Evolutionary conservation across 1,140 invertebrate genomes (phyloP).

Genomic region (Drosophila navojoa): DNA sequence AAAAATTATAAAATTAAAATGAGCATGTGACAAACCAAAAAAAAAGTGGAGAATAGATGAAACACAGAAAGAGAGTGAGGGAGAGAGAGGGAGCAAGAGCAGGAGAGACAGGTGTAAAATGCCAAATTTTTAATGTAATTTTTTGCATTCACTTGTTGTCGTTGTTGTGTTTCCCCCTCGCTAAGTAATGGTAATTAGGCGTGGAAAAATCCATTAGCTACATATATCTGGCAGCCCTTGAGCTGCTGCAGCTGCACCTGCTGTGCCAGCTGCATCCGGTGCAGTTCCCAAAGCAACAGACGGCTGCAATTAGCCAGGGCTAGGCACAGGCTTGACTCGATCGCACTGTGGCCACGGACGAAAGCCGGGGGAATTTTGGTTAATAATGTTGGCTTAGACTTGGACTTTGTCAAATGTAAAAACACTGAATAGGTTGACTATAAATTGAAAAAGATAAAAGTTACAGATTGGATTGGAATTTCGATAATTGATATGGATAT

Average conservation of each 20-base stretch:
- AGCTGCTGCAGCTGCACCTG: slow-evolving; percentile 7
- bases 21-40: slow-evolving; percentile 13
- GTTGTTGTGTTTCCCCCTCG: slow-evolving; percentile 25
- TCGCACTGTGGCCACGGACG: neutral
- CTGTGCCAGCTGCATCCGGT: slow-evolving; percentile 7
- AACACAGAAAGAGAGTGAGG: neutral
- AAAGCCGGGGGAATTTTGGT: no score
- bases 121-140: slow-evolving; percentile 71
- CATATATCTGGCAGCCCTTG: neutral
- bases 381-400: no score
- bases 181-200: slow-evolving; percentile 78
- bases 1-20: slow-evolving; percentile 56
- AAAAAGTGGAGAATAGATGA: neutral
- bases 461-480: no score
- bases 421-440: no score
- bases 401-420: no score
- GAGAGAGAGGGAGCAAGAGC: no score
- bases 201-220: slow-evolving; percentile 77
- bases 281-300: slow-evolving; percentile 19
- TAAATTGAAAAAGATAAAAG: no score
- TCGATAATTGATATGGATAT: no score
- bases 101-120: neutral
- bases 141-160: slow-evolving; percentile 39
- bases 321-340: no score
- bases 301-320: slow-evolving; percentile 20